phyloP scores from a whole-genome alignment of 2,113 vertebrate genomes.

The Stictonetta naevosa region DNA sequence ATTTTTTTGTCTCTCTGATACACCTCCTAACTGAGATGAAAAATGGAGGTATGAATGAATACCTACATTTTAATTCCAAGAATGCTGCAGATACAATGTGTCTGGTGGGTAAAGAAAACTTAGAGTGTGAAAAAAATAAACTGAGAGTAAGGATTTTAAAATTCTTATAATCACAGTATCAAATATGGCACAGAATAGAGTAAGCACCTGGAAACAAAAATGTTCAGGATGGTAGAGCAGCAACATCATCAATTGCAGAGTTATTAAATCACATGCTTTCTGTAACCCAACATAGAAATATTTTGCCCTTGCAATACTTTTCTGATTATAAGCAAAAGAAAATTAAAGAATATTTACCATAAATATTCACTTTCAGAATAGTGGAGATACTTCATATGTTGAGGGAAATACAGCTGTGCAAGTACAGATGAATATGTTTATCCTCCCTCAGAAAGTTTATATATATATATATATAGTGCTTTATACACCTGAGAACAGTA shows the following conservation, averaged over 20 bases:
- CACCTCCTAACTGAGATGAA: background rate
- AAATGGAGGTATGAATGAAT: background rate
- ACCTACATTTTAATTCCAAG: background rate
- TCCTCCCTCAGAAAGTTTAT: background rate
- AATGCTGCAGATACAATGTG: background rate
- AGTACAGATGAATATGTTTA: background rate
- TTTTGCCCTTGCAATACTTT: background rate
- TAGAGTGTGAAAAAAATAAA: background rate
- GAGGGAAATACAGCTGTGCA: background rate
- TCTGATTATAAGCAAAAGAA: background rate
- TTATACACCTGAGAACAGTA: background rate
- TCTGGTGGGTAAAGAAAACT: background rate
- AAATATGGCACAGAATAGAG: background rate
- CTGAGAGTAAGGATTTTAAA: background rate
- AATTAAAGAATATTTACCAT: background rate
- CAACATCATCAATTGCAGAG: background rate
- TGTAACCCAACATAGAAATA: background rate
- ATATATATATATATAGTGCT: background rate
- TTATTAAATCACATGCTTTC: background rate
- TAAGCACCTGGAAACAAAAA: background rate
- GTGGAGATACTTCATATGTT: background rate
- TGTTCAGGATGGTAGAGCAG: background rate
- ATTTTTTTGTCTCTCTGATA: background rate
- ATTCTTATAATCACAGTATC: background rate
- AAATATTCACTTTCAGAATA: background rate